Conservation (phyloP, 2,113 vertebrate species). For the Crotalus tigris region DNA sequence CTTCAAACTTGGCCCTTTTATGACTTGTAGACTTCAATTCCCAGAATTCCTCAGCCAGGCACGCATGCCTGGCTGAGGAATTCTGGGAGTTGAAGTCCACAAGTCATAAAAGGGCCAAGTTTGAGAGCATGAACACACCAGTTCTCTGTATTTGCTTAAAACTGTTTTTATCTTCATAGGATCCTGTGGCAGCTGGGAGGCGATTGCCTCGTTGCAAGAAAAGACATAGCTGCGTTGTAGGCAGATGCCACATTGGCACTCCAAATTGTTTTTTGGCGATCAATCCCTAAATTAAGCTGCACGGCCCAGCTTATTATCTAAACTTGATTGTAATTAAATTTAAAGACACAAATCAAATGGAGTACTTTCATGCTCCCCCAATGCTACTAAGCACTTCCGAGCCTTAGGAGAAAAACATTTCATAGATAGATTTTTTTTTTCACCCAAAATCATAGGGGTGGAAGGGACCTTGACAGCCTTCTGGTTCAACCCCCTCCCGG, state of each 20-base stretch:
- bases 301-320: not conserved
- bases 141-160: not conserved
- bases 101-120: no score
- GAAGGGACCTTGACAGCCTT: not conserved
- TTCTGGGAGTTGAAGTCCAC: no score
- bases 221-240: not conserved
- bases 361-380: not conserved
- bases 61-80: no score
- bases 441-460: not conserved
- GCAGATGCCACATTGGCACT: not conserved
- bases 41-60: no score
- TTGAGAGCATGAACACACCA: not conserved
- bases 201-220: not conserved
- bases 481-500: not conserved
- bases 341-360: not conserved
- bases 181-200: not conserved
- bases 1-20: no score
- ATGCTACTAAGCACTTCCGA: not conserved
- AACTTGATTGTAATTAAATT: not conserved
- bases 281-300: not conserved
- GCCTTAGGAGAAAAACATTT: not conserved
- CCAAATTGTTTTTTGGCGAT: not conserved
- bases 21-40: no score
- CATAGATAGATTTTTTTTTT: not conserved
- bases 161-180: not conserved